Percentiles rank a stretch among this genome's conserved stretches.
Conservation (phyloP, 1,140 invertebrate genomes). For the Euura saliciscinereae region DNA sequence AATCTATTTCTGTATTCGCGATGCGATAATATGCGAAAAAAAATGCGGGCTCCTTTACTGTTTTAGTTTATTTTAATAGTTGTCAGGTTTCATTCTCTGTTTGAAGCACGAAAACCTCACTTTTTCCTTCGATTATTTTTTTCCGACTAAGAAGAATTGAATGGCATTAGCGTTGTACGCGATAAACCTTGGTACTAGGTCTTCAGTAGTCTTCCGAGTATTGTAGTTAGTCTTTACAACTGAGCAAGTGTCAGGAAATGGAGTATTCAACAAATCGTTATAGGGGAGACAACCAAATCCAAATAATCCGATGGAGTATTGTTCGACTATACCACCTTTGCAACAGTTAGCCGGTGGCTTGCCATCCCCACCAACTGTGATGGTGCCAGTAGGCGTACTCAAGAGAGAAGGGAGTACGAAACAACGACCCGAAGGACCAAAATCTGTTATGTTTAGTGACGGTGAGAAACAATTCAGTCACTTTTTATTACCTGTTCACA, state of each 20-base stretch:
- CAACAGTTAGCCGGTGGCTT: conserved; percentile 70
- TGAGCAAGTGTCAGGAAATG: conserved; percentile 69
- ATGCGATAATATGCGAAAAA: too few relatives aligned
- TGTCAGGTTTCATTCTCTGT: too few relatives aligned
- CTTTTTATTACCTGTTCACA: conserved; percentile 13
- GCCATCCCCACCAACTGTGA: conserved; percentile 73
- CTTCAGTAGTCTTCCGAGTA: too few relatives aligned
- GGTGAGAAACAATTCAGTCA: conserved; percentile 55
- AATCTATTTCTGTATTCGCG: too few relatives aligned
- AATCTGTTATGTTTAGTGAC: conserved; percentile 91
- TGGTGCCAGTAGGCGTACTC: conserved; percentile 85
- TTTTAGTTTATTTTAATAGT: too few relatives aligned
- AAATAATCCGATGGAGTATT: conserved; percentile 91
- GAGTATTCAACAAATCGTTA: conserved; percentile 62
- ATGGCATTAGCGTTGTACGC: too few relatives aligned
- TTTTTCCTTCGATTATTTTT: too few relatives aligned
- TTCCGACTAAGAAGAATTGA: too few relatives aligned
- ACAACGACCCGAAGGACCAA: conserved; percentile 65
- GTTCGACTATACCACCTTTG: conserved; percentile 82
- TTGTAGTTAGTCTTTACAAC: conserved; percentile 8
- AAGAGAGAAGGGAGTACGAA: conserved; percentile 71
- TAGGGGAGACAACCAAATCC: conserved; percentile 74
- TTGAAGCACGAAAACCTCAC: too few relatives aligned
- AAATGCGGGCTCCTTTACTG: too few relatives aligned
- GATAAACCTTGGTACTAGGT: too few relatives aligned